These are phyloP conservation scores for Macrotis lagotis DNA, from an alignment of 2,113 vertebrate genomes.

Conservation along the genomic window DNA sequence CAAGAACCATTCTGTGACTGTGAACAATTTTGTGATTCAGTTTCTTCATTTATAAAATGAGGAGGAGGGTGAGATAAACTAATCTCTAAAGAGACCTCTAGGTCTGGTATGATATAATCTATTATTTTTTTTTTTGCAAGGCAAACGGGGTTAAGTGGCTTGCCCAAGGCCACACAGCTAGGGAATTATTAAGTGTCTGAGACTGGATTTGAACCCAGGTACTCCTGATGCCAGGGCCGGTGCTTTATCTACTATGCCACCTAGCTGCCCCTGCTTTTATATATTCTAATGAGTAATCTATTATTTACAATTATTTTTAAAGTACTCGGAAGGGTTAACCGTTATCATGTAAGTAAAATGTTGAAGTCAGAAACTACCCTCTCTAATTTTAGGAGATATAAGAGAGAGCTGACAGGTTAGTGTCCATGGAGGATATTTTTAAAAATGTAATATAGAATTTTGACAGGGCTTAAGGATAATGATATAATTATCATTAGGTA, in stretches of 20 bases:
- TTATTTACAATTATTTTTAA: not conserved
- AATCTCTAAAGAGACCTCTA: not conserved
- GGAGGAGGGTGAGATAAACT: not conserved
- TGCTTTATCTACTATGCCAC: too few species aligned
- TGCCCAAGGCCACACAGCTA: too few species aligned
- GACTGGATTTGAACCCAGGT: too few species aligned
- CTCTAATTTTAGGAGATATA: not conserved
- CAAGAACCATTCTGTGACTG: not conserved
- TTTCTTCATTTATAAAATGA: not conserved
- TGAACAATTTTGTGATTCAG: not conserved
- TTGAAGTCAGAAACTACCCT: not conserved
- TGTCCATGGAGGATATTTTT: not conserved
- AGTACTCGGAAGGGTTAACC: not conserved
- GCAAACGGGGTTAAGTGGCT: too few species aligned
- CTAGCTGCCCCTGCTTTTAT: too few species aligned
- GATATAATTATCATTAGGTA: not conserved
- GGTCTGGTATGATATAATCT: not conserved
- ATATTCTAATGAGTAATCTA: not conserved
- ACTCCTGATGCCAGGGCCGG: too few species aligned
- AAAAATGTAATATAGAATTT: not conserved
- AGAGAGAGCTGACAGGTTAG: not conserved
- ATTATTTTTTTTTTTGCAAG: too few species aligned
- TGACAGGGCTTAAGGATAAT: not conserved
- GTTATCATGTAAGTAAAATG: not conserved
- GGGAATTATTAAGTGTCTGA: too few species aligned